phyloP scores from a whole-genome alignment of 2,113 vertebrate genomes.

The Gadus macrocephalus region DNA sequence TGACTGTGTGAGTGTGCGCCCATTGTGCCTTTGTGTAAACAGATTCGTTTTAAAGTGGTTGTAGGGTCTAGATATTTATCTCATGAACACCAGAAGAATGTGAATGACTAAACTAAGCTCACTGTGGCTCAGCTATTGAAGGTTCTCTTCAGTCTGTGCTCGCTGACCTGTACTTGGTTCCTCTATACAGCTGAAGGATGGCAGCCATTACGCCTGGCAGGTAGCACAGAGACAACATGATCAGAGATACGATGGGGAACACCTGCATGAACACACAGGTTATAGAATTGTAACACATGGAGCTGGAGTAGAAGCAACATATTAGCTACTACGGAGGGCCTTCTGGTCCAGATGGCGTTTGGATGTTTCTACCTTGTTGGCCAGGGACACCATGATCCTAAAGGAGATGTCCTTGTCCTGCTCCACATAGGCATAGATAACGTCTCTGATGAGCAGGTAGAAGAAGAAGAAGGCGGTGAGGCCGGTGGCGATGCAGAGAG shows the following conservation, averaged over 20 bases:
- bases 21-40: too few species aligned
- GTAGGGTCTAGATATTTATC: too few species aligned
- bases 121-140: too few species aligned
- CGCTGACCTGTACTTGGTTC: conserved; percentile 84
- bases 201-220: conserved; percentile 87
- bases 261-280: conserved; percentile 48
- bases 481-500: conserved; percentile 73
- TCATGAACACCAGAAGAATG: too few species aligned
- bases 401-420: conserved; percentile 72
- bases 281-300: not conserved
- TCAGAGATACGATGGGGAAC: conserved; percentile 82
- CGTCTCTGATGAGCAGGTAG: conserved; percentile 74
- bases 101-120: too few species aligned
- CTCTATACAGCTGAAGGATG: conserved; percentile 86
- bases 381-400: conserved; percentile 81
- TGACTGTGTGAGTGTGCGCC: too few species aligned
- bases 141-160: not conserved
- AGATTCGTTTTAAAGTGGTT: too few species aligned
- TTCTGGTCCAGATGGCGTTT: not conserved
- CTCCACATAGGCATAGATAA: conserved; percentile 74
- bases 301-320: not conserved
- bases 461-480: conserved; percentile 76
- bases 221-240: conserved; percentile 85
- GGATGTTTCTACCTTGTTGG: conserved; percentile 71
- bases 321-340: not conserved